A percentile compares a stretch with the other conserved stretches of the same genome.
Evolutionary conservation across 2,797 vertebrate species (phyloP).

Genomic region (Labroides dimidiatus): DNA sequence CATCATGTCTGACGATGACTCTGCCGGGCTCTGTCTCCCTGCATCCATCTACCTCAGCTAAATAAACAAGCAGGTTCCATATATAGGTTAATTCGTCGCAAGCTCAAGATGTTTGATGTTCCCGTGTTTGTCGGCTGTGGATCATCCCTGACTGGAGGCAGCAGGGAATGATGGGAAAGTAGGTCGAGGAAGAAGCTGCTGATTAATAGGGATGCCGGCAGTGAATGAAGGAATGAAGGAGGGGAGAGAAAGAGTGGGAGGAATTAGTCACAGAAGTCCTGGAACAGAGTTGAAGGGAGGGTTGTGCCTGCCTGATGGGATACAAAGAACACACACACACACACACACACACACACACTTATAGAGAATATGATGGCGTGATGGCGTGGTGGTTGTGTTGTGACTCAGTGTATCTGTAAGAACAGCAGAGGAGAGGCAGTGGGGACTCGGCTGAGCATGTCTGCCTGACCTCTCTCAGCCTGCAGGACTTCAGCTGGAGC

Average conservation of each 20-base stretch:
- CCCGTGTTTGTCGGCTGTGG: conserved; percentile 26
- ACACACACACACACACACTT: not conserved
- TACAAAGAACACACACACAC: conserved; percentile 16
- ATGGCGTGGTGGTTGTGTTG: conserved; percentile 43
- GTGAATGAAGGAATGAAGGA: conserved; percentile 47
- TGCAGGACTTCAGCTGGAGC: not conserved
- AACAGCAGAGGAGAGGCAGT: conserved; percentile 31
- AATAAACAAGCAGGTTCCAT: not conserved
- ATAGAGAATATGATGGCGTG: conserved; percentile 44
- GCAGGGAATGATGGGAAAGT: conserved; percentile 43
- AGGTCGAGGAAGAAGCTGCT: conserved; percentile 59
- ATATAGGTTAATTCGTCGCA: conserved; percentile 6
- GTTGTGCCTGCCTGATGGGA: conserved; percentile 21
- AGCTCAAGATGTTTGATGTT: conserved; percentile 15
- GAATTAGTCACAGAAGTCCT: conserved; percentile 68
- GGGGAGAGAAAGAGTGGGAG: conserved; percentile 43
- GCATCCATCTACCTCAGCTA: conserved; percentile 15
- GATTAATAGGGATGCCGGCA: conserved; percentile 52
- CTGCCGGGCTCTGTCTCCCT: conserved; percentile 7
- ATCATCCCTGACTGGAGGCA: conserved; percentile 30
- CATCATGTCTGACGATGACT: not conserved
- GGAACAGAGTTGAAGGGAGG: conserved; percentile 39
- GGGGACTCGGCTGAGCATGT: conserved; percentile 31
- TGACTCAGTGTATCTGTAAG: conserved; percentile 59
- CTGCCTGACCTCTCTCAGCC: conserved; percentile 8